phyloP scores from a whole-genome alignment of 2,888 invertebrate species.

The Ophion obscuratus region DNA sequence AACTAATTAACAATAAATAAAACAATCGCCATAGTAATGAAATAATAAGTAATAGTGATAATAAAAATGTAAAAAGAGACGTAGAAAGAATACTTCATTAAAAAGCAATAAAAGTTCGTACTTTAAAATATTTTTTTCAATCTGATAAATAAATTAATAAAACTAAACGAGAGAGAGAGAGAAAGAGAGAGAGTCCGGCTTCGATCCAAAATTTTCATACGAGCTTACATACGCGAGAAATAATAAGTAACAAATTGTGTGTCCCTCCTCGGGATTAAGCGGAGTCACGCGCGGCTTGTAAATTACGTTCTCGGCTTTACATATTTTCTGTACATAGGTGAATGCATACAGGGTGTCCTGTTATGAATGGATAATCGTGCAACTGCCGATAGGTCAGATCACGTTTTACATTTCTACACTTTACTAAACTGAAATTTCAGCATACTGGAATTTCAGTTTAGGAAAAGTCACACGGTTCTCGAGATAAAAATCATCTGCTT shows the following conservation, averaged over 20 bases:
- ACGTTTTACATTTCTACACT: no score
- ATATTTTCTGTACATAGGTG: neutral
- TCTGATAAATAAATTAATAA: neutral
- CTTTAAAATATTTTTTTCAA: neutral
- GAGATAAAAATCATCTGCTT: no score
- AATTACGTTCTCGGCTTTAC: constrained; percentile 48
- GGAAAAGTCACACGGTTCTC: no score
- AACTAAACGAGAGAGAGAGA: neutral
- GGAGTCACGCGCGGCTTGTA: constrained; percentile 62
- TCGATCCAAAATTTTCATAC: constrained; percentile 54
- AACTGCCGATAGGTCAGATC: no score
- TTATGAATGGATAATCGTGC: no score
- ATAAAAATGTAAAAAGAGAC: neutral
- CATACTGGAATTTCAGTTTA: no score
- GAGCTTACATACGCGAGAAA: constrained; percentile 30
- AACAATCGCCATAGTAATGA: neutral
- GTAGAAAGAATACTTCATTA: neutral
- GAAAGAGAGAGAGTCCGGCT: constrained; percentile 5
- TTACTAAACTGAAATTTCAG: no score
- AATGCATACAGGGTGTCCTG: no score
- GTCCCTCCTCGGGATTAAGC: constrained; percentile 54
- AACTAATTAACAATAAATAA: neutral
- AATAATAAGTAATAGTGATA: neutral
- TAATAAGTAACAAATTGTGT: constrained; percentile 44
- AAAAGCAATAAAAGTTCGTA: neutral